Base-by-base conservation (phyloP, 2,797 vertebrate species). In the Nyctalus aviator region DNA sequence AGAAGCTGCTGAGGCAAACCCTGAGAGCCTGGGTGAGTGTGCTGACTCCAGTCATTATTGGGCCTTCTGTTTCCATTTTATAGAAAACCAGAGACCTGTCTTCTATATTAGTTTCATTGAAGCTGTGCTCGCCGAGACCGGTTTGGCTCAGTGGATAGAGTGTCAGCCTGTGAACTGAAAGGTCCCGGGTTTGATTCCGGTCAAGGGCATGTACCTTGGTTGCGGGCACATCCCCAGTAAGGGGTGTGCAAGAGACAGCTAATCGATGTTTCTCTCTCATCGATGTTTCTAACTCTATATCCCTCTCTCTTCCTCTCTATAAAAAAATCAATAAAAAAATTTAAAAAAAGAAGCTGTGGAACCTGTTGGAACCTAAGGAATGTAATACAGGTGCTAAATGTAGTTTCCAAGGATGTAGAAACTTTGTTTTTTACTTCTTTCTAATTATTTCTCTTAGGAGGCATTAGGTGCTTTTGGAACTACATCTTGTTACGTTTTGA, bases 11-110 rank as follows among this genome's bases (percentile, higher is more conserved):
- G 99, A 99, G 94, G 98, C 98, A 79, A 99, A 99, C 79, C 99
- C 99, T 66, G 99, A 99, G 89, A 98, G 97, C 83, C 98, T 99
- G 32, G 99, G 99, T 99, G 96, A 99, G 98, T 97, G 86, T 87
- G 77, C 44, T 4, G 2, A 59, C 62, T 66, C 18, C 48, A 21
- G 23, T 37, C 30, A 6, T 25, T 12, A 5, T 55, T 30, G 3
- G 71, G 18, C 71, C 87, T 76, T 79, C 73, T 9, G 6, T 64
- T 75, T 78, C 55, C 35, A 3, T 68, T 44, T 30, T 9, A 8
- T 23, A 14, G 75, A 50, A 86, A 76, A 77, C 68, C 30, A 25
- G 41, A 1, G 6, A 6, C 23, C 17, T 18, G 0, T 27, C 76
- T 88, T 83, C 12, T 23, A 21, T 50, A 37, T 82, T 17, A 32